phyloP scores from a whole-genome alignment of 2,113 vertebrate genomes.

The Solenodon paradoxus region DNA sequence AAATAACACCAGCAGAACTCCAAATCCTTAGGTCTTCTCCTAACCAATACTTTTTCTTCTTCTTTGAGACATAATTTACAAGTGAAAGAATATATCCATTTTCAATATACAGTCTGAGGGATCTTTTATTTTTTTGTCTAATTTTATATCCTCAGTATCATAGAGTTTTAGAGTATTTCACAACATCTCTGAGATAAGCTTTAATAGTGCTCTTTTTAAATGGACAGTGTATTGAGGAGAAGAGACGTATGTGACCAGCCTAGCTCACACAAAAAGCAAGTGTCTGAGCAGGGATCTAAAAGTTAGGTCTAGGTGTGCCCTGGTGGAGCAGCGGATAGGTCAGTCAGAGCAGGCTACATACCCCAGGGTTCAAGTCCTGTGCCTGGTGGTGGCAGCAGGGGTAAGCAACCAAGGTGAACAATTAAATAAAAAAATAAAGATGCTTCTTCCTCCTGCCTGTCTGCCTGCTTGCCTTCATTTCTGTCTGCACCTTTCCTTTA shows the following conservation, averaged over 20 bases:
- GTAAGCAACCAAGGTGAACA: too few species aligned
- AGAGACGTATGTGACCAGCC: background rate
- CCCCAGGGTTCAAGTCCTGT: too few species aligned
- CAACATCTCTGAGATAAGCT: background rate
- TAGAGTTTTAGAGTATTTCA: background rate
- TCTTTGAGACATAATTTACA: constrained; percentile 18
- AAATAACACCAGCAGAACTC: background rate
- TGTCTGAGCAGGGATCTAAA: background rate
- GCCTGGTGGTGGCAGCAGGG: too few species aligned
- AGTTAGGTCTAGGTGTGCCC: too few species aligned
- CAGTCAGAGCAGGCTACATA: too few species aligned
- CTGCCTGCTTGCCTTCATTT: too few species aligned
- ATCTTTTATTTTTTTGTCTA: background rate
- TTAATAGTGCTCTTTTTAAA: background rate
- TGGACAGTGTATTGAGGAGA: background rate
- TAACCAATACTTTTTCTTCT: background rate
- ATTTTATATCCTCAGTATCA: background rate
- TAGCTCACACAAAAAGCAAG: background rate
- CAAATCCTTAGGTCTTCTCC: background rate
- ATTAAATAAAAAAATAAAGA: too few species aligned
- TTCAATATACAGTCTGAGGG: background rate
- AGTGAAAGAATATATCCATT: background rate
- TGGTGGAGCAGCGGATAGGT: too few species aligned
- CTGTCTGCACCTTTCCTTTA: too few species aligned
- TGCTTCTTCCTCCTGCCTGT: too few species aligned